A percentile compares a stretch with the other conserved stretches of the same genome.
phyloP scores from a whole-genome alignment of 2,797 vertebrate species.

The Botia almorhae region DNA sequence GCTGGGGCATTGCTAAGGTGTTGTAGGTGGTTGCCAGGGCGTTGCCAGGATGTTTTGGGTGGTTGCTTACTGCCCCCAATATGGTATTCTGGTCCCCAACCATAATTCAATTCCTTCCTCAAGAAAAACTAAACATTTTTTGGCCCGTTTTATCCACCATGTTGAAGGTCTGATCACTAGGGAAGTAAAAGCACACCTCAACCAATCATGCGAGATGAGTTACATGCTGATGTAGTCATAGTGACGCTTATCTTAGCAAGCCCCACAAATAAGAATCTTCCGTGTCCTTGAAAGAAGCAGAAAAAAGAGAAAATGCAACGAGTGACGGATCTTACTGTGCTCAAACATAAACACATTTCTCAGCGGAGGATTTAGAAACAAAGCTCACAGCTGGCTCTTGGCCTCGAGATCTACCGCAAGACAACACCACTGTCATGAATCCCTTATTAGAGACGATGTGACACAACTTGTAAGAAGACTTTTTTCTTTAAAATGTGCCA shows the following conservation, averaged over 20 bases:
- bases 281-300: background rate
- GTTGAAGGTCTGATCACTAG: no score
- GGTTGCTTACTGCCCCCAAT: no score
- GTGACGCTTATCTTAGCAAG: background rate
- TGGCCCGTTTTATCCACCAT: no score
- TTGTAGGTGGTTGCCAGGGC: background rate
- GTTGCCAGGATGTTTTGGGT: background rate
- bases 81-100: no score
- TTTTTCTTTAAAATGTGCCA: background rate
- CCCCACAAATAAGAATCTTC: background rate
- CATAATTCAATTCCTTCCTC: no score
- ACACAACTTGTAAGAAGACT: background rate
- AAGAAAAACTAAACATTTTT: no score
- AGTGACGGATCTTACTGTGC: background rate
- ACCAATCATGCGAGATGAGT: background rate
- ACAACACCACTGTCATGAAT: conserved; percentile 17
- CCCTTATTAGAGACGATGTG: conserved; percentile 17
- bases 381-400: conserved; percentile 19
- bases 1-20: background rate
- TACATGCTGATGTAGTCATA: background rate
- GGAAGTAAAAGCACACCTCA: background rate
- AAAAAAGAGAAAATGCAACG: background rate
- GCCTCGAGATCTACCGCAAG: background rate
- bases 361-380: conserved; percentile 6
- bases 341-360: conserved; percentile 6